Evolutionary conservation across 2,797 vertebrate genomes (phyloP), one percentile per base, ranked within the genome.

Genomic region (Cirrhinus molitorella): DNA sequence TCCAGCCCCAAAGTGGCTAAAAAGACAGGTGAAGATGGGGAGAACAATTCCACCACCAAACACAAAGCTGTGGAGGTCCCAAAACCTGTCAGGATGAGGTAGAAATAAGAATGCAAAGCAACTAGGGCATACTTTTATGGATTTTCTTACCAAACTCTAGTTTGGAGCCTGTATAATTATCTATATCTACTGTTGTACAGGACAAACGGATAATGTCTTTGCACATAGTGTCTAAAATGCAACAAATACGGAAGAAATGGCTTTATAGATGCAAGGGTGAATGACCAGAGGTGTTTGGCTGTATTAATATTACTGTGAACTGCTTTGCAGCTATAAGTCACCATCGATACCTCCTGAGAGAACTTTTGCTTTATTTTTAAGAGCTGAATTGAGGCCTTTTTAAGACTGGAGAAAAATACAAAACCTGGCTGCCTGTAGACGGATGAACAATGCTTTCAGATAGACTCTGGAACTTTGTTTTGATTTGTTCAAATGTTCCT

Each of bases 1-100:
- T 83, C 92, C 47, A 95, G 94, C 89, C 92, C 95, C 76, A 98
- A 96, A 89, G 92, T 95, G 49, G 72, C 89, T 45, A 93, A 93
- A 87, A 97, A 94, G 89, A 89, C 88, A 86, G 89, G 87, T 11
- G 96, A 96, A 87, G 83, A 91, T 3, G 94, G 88, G 0, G 90
- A 96, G 59, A 90, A 85, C 85, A 93, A 90, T 17, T 80, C 91
- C 77, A 85, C 79, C 21, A 21, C 70, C 80, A 96, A 93, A 89
- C 79, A 87, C 17, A 94, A 92, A 75, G 87, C 92, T 79, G 90
- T 84, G 88, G 95, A 96, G 83, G 92, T 85, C 21, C n/a, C 87
- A 76, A 90, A 91, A 88, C 66, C 87, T 82, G 88, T 93, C 89
- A 83, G 80, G 88, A 90, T 59, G 0, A 96, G 95, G 92, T 98